Percentiles rank a stretch among this genome's conserved stretches.
Evolutionary conservation across 1,140 invertebrate species (phyloP).

Genomic region (Holcopasites calliopsidis): DNA sequence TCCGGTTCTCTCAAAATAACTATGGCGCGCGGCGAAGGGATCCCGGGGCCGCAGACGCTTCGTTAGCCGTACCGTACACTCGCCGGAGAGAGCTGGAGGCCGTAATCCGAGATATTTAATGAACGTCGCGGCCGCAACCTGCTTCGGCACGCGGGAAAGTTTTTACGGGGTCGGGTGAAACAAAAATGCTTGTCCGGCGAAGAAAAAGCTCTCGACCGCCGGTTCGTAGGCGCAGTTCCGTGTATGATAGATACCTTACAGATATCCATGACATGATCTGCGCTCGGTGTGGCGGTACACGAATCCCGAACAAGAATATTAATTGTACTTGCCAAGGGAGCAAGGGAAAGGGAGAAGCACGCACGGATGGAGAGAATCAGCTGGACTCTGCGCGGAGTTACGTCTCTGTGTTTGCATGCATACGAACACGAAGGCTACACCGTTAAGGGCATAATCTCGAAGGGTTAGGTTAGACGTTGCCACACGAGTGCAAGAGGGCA

Average conservation of each 20-base stretch:
- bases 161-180: slow-evolving; percentile 34
- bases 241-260: slow-evolving; percentile 69
- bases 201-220: slow-evolving; percentile 22
- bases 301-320: slow-evolving; percentile 73
- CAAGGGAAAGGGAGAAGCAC: slow-evolving; percentile 24
- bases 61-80: neutral
- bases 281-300: slow-evolving; percentile 65
- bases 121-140: slow-evolving; percentile 36
- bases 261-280: slow-evolving; percentile 69
- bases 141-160: slow-evolving; percentile 2
- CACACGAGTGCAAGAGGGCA: slow-evolving; percentile 64
- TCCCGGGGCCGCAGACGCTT: neutral
- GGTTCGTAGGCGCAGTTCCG: slow-evolving; percentile 55
- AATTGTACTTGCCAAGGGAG: slow-evolving; percentile 65
- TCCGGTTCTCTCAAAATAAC: neutral
- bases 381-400: slow-evolving; percentile 32
- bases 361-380: slow-evolving; percentile 21
- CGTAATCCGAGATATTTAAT: slow-evolving; percentile 37
- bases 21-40: neutral
- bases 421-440: too few relatives aligned
- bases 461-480: slow-evolving; percentile 68
- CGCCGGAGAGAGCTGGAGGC: neutral
- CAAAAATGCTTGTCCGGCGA: slow-evolving; percentile 33
- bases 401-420: neutral
- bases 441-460: slow-evolving; percentile 66